Evolutionary conservation across 2,797 vertebrate genomes (phyloP), one percentile per base, ranked within the genome.

Genomic region (Notamacropus eugenii): DNA sequence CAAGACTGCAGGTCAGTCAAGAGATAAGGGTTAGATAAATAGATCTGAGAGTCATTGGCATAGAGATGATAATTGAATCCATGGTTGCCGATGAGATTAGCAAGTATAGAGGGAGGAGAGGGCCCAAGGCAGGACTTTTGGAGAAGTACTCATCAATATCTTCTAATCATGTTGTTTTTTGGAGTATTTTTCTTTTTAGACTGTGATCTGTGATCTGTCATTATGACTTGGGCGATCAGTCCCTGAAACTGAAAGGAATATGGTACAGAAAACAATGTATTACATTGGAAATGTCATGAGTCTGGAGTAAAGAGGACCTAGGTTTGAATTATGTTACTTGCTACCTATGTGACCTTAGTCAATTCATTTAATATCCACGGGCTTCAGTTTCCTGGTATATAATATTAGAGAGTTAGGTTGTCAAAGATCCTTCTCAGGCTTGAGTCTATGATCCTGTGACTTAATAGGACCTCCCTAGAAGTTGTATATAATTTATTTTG

Each of bases 401-500:
- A 54, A 93, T 82, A n/a, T 74, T 67, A n/a, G 58, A 3, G 54
- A 3, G 50, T 82, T n/a, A 57, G 57, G 34, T 59, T 8, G 4
- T 55, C 93, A 95, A 93, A 87, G 31, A 1, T 34, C 27, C 19
- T 91, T n/a, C 29, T 59, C 34, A 50, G 13, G 27, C 12, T 19
- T 52, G 2, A 12, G 8, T 55, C 59, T 58, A 87, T 55, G 55
- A 50, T 91, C 92, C 46, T n/a, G 1, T 40, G 62, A 95, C 67
- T 93, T 22, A 58, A 5, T 4, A 87, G 16, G 24, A 54, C n/a
- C 12, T 90, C 62, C 92, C 95, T 92, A 95, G 90, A 91, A 52
- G 91, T 52, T 58, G 95, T 91, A 82, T 93, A 56, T 93, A 90
- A 90, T 55, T 31, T 82, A 52, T 27, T 55, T 74, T 19, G 40